Conservation (phyloP, 2,888 invertebrate genomes). For the Branchinecta sandiegonensis region DNA sequence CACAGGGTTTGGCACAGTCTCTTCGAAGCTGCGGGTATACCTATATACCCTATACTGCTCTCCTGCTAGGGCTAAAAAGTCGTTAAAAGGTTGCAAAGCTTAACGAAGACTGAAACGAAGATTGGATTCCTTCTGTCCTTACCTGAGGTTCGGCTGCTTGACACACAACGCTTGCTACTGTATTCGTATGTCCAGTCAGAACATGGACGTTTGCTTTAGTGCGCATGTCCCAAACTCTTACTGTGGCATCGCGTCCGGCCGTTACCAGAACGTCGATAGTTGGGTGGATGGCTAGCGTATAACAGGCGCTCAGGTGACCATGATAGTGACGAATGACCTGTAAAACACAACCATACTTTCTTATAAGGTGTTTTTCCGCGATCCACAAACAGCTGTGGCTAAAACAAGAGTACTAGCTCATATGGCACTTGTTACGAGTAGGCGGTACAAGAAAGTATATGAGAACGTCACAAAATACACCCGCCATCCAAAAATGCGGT, state of each 20-base stretch:
- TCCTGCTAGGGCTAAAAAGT: too few species aligned
- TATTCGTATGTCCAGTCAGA: conserved; percentile 87
- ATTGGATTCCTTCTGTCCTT: conserved; percentile 19
- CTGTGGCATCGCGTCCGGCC: conserved; percentile 88
- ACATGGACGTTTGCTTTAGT: conserved; percentile 98
- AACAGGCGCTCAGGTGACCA: conserved; percentile 92
- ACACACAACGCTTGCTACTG: conserved; percentile 83
- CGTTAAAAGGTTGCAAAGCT: too few species aligned
- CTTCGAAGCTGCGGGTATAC: too few species aligned
- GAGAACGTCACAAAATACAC: too few species aligned
- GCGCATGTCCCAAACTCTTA: conserved; percentile 96
- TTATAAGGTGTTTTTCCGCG: too few species aligned
- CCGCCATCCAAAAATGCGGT: too few species aligned
- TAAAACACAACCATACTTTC: conserved; percentile 25
- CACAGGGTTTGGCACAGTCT: too few species aligned
- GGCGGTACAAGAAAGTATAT: too few species aligned
- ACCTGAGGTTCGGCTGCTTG: conserved; percentile 88
- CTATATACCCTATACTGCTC: too few species aligned
- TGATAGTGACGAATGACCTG: conserved; percentile 94
- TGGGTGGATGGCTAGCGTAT: conserved; percentile 83
- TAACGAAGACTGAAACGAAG: background rate
- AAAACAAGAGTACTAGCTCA: too few species aligned
- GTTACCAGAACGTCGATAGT: conserved; percentile 85
- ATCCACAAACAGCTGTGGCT: too few species aligned
- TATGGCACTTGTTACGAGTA: too few species aligned